Conservation (phyloP, 2,113 vertebrate genomes). For the Brachyhypopomus gauderio region DNA sequence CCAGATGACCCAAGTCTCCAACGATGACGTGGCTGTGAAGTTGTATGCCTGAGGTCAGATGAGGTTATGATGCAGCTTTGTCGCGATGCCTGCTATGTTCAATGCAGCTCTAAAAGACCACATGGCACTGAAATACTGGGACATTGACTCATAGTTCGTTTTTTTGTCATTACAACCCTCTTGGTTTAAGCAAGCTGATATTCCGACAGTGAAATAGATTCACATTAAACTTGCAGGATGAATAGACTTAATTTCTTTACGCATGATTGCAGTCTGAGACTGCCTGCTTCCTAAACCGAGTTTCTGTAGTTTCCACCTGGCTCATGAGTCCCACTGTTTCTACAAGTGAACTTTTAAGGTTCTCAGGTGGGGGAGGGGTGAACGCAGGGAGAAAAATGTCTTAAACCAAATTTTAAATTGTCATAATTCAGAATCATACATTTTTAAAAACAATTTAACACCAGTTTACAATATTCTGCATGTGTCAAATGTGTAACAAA, state of each 20-base stretch:
- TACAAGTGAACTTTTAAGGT: too few species aligned
- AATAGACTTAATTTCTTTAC: neutral
- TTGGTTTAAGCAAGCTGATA: conserved; percentile 3
- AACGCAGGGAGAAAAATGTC: too few species aligned
- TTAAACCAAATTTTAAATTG: too few species aligned
- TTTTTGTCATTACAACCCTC: conserved; percentile 33
- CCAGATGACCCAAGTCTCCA: neutral
- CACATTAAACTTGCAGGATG: neutral
- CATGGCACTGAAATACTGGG: conserved; percentile 23
- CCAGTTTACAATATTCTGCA: too few species aligned
- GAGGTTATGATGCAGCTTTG: neutral
- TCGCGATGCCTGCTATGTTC: conserved; percentile 19
- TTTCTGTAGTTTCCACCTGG: too few species aligned
- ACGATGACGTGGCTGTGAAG: neutral
- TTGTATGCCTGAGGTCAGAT: neutral
- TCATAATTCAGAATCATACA: too few species aligned
- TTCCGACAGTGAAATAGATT: neutral
- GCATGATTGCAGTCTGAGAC: conserved; percentile 1
- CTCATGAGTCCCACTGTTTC: too few species aligned
- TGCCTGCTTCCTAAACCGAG: neutral
- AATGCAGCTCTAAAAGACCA: conserved; percentile 3
- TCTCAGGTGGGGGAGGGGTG: too few species aligned
- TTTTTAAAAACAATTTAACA: too few species aligned
- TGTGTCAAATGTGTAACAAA: too few species aligned
- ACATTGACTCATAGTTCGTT: neutral